Conservation (phyloP, 2,797 vertebrate genomes). For the Pseudomugil tenellus region DNA sequence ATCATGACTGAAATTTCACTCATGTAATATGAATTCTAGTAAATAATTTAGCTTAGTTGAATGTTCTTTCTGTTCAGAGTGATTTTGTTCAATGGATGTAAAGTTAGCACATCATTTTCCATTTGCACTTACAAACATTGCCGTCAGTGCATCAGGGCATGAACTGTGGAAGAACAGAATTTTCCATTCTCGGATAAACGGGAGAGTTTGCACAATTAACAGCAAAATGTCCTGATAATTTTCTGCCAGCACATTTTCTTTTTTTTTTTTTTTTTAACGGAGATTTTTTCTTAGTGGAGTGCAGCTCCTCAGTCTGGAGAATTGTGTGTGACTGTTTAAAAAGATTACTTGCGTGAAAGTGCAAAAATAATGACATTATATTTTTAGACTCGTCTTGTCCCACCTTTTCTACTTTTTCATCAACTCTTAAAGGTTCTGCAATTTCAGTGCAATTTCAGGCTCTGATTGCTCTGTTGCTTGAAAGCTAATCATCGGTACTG, state of each 20-base stretch:
- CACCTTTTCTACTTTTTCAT: slow-evolving; percentile 66
- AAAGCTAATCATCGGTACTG: slow-evolving; percentile 75
- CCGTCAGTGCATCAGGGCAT: too few relatives aligned
- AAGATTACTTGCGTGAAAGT: slow-evolving; percentile 65
- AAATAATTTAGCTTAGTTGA: too few relatives aligned
- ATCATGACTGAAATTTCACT: too few relatives aligned
- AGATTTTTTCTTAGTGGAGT: slow-evolving; percentile 39
- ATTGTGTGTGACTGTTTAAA: slow-evolving; percentile 60
- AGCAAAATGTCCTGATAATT: neutral
- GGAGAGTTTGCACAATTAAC: too few relatives aligned
- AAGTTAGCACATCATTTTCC: too few relatives aligned
- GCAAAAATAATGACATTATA: slow-evolving; percentile 74
- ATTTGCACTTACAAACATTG: too few relatives aligned
- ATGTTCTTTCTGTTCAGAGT: too few relatives aligned
- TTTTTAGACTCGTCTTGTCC: slow-evolving; percentile 69
- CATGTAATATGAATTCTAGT: too few relatives aligned
- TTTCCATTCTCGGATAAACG: too few relatives aligned
- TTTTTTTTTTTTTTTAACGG: too few relatives aligned
- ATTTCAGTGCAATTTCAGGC: slow-evolving; percentile 82
- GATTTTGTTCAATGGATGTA: too few relatives aligned
- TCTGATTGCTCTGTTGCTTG: slow-evolving; percentile 79
- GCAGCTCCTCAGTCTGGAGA: slow-evolving; percentile 29
- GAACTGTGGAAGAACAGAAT: too few relatives aligned
- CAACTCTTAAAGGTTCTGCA: slow-evolving; percentile 74
- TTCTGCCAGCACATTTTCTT: slow-evolving; percentile 47